These are phyloP conservation scores for Tonatia bakeri DNA, from an alignment of 2,113 vertebrate species.

Conservation along the genomic window DNA sequence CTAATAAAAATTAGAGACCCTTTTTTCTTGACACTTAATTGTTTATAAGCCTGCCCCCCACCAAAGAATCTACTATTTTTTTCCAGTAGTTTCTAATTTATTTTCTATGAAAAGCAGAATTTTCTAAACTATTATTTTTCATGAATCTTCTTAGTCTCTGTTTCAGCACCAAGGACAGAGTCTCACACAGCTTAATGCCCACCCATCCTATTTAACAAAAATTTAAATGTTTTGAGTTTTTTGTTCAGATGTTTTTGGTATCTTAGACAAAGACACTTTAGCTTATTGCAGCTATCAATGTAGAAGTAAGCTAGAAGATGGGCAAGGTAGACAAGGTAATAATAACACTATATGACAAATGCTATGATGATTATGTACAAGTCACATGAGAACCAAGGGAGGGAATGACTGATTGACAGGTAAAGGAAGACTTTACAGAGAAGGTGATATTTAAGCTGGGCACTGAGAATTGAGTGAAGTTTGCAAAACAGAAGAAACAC, in stretches of 20 bases:
- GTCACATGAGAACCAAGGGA: not conserved
- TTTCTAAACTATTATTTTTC: not conserved
- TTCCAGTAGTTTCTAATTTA: constrained; percentile 10
- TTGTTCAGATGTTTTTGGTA: not conserved
- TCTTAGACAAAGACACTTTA: not conserved
- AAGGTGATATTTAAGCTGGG: not conserved
- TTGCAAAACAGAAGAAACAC: not conserved
- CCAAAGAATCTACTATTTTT: not conserved
- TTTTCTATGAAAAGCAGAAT: constrained; percentile 26
- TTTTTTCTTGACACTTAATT: not conserved
- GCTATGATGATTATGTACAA: not conserved
- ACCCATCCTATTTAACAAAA: not conserved
- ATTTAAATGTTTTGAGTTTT: constrained; percentile 7
- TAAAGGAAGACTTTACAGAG: not conserved
- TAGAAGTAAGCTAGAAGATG: not conserved
- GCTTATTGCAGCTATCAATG: not conserved
- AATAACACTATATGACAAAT: not conserved
- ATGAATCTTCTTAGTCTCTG: not conserved
- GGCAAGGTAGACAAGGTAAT: not conserved
- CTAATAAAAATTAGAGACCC: not conserved
- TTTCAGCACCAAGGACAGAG: constrained; percentile 73
- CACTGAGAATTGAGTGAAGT: not conserved
- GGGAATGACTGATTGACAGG: not conserved
- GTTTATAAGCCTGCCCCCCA: not conserved
- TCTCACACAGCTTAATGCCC: not conserved